These are phyloP conservation scores for Leptothorax acervorum DNA, from an alignment of 2,888 invertebrate species.

Conservation along the genomic window DNA sequence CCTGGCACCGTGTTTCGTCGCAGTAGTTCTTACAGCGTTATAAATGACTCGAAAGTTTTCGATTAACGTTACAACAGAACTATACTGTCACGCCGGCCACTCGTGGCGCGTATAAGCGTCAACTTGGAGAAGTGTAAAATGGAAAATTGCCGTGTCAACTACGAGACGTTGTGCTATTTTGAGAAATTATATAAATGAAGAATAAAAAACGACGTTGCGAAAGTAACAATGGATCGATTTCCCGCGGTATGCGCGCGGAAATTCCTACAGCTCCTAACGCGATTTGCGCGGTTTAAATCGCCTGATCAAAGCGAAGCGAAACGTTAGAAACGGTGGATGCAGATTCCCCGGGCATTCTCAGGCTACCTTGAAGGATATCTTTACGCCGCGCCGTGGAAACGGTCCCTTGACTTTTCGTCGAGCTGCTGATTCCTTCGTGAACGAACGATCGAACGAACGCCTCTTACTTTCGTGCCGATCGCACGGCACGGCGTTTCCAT, in stretches of 20 bases:
- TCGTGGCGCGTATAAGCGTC: not conserved
- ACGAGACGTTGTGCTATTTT: not conserved
- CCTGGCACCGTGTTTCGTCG: constrained; percentile 45
- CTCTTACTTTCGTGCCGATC: constrained; percentile 81
- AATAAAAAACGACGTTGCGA: not conserved
- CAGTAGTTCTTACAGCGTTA: constrained; percentile 48
- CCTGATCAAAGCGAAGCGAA: not conserved
- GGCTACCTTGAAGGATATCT: constrained; percentile 67
- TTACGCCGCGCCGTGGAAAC: constrained; percentile 35
- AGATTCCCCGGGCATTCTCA: constrained; percentile 46
- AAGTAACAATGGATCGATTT: not conserved
- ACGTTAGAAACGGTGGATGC: constrained; percentile 28
- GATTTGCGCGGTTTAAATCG: constrained; percentile 4
- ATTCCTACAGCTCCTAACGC: not conserved
- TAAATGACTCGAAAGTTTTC: constrained; percentile 51
- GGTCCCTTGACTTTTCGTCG: constrained; percentile 72
- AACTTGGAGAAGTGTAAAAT: not conserved
- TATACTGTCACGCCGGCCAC: not conserved
- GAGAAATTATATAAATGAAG: not conserved
- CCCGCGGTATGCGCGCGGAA: not conserved
- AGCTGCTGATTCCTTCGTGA: constrained; percentile 60
- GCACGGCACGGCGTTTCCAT: constrained; percentile 76
- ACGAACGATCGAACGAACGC: constrained; percentile 73
- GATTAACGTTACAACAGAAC: constrained; percentile 29
- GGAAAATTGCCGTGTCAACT: not conserved